Evolutionary conservation across 2,797 vertebrate species (phyloP).

Genomic region (Halcyon badia): DNA sequence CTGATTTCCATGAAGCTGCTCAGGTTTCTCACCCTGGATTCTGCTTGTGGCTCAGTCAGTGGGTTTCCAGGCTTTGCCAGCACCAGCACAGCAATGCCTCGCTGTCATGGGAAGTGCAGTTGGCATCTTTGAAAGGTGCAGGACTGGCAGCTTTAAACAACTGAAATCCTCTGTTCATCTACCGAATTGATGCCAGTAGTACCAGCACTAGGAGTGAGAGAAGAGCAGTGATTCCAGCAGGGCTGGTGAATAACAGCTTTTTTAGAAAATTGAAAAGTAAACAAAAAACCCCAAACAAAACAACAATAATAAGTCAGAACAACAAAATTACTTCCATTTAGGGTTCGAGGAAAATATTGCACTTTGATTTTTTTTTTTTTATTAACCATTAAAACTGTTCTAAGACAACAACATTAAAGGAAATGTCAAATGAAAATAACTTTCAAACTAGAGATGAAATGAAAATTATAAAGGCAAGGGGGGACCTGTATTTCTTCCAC

Average conservation of each 20-base stretch:
- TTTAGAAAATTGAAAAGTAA: background rate
- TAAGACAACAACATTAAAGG: background rate
- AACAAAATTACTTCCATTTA: background rate
- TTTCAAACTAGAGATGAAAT: background rate
- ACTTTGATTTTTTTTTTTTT: background rate
- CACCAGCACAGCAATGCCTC: background rate
- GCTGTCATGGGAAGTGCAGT: constrained; percentile 10
- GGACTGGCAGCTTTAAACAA: constrained; percentile 36
- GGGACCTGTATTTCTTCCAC: no score
- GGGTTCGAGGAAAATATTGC: background rate
- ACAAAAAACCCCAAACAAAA: background rate
- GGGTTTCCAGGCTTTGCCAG: background rate
- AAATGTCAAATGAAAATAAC: background rate
- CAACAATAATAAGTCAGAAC: background rate
- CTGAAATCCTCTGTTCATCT: constrained; percentile 38
- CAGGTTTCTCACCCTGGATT: background rate
- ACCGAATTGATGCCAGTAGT: constrained; percentile 8
- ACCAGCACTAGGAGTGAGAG: background rate
- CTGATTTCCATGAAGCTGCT: background rate
- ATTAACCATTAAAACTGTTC: background rate
- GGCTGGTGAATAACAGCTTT: constrained; percentile 11
- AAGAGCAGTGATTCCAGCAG: background rate
- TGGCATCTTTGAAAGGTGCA: constrained; percentile 39
- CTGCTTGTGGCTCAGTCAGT: background rate
- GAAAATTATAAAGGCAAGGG: background rate